A percentile compares a stretch with the other conserved stretches of the same genome.
These are phyloP conservation scores for Hetaerina americana DNA, from an alignment of 1,140 invertebrate species.

Conservation along the genomic window DNA sequence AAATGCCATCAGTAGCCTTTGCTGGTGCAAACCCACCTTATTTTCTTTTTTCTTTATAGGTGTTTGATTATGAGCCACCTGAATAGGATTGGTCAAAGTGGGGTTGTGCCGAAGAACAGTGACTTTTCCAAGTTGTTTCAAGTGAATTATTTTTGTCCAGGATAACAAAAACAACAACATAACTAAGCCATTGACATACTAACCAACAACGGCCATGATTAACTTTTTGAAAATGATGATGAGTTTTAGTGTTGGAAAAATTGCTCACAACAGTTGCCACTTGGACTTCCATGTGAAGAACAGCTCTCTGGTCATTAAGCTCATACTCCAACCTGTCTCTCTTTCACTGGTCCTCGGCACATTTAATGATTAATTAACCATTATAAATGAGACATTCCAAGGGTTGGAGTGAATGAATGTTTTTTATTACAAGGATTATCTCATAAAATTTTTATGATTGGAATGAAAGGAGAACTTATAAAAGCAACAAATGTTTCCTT, in stretches of 20 bases:
- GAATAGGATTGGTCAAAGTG: conserved; percentile 16
- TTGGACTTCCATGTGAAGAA: conserved; percentile 1
- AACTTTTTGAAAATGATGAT: not conserved
- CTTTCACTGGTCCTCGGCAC: conserved; percentile 15
- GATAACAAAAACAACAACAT: not conserved
- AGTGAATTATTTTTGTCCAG: not conserved
- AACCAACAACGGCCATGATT: no score
- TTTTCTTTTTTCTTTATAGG: no score
- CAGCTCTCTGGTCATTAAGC: conserved; percentile 14
- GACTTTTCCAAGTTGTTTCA: conserved; percentile 28
- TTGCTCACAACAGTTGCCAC: conserved; percentile 1
- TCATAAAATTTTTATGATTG: not conserved
- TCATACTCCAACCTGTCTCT: conserved; percentile 6
- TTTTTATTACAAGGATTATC: conserved; percentile 4
- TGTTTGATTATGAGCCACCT: conserved; percentile 31
- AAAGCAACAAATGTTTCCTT: not conserved
- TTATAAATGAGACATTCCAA: not conserved
- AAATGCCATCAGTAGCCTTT: no score
- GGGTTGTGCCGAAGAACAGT: conserved; percentile 66
- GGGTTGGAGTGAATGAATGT: not conserved
- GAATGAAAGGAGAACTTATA: conserved; percentile 3
- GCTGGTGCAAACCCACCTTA: no score
- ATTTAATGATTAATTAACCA: conserved; percentile 3
- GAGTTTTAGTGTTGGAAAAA: not conserved
- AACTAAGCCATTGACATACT: not conserved